Conservation (phyloP, 1,140 invertebrate genomes). For the Eurosta solidaginis region DNA sequence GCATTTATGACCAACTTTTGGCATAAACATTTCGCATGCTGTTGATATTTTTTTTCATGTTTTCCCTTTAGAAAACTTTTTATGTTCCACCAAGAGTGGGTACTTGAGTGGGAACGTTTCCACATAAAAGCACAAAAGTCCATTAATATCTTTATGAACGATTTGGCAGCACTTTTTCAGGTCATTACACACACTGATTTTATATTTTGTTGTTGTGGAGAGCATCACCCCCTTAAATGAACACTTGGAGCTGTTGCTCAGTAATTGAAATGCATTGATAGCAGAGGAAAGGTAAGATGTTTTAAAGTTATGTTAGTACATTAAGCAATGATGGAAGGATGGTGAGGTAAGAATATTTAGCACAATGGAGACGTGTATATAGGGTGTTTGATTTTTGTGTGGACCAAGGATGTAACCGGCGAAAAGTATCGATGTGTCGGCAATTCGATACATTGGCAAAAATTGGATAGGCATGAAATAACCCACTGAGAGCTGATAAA, state of each 20-base stretch:
- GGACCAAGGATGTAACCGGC: no score
- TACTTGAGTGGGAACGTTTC: background rate
- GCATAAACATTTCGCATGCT: background rate
- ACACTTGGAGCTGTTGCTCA: background rate
- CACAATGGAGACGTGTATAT: background rate
- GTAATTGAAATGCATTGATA: background rate
- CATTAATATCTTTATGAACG: background rate
- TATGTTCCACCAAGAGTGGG: background rate
- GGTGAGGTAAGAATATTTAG: background rate
- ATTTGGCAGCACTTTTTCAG: background rate
- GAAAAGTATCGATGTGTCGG: no score
- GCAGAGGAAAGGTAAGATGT: no score
- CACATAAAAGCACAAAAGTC: background rate
- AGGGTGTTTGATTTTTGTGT: no score
- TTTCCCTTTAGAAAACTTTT: background rate
- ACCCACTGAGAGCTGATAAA: no score
- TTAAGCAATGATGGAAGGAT: background rate
- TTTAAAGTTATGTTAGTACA: no score
- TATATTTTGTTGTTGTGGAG: background rate
- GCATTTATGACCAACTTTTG: no score
- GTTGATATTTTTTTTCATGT: background rate
- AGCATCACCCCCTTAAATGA: background rate
- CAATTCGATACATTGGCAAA: no score
- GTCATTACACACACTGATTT: background rate
- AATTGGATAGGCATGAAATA: no score